Conservation (phyloP, 1,140 invertebrate genomes). For the Homalodisca vitripennis region DNA sequence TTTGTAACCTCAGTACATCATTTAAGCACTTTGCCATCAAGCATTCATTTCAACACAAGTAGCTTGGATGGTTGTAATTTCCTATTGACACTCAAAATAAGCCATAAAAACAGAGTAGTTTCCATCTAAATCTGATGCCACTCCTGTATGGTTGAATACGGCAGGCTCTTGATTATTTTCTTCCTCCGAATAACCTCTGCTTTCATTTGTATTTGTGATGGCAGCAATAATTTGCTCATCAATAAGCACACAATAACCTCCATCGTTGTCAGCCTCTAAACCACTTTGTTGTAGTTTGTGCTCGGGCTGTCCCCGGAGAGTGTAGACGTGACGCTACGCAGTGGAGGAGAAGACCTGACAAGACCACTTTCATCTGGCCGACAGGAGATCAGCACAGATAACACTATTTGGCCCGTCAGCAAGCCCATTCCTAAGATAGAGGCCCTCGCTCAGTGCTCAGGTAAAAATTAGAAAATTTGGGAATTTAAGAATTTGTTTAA, state of each 20-base stretch:
- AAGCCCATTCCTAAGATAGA: constrained; percentile 77
- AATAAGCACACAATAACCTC: background rate
- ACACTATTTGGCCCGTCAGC: constrained; percentile 72
- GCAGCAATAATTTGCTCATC: background rate
- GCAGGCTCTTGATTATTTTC: background rate
- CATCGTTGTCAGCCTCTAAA: background rate
- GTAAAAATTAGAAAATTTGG: no score
- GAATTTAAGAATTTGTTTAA: no score
- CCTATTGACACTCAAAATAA: no score
- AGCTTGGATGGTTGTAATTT: no score
- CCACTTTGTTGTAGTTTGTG: constrained; percentile 36
- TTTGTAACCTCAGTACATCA: no score
- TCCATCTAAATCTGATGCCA: no score
- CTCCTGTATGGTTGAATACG: background rate
- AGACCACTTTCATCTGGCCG: constrained; percentile 66
- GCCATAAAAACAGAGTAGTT: no score
- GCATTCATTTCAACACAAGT: no score
- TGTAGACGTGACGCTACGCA: constrained; percentile 13
- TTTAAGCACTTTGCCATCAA: no score
- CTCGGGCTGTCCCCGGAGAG: constrained; percentile 30
- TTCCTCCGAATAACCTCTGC: background rate
- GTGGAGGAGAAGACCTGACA: constrained; percentile 39
- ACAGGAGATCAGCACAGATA: constrained; percentile 70
- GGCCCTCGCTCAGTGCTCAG: constrained; percentile 67
- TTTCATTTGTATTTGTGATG: background rate